Conservation (phyloP, 2,113 vertebrate species). For the Phylloscopus whistleri region DNA sequence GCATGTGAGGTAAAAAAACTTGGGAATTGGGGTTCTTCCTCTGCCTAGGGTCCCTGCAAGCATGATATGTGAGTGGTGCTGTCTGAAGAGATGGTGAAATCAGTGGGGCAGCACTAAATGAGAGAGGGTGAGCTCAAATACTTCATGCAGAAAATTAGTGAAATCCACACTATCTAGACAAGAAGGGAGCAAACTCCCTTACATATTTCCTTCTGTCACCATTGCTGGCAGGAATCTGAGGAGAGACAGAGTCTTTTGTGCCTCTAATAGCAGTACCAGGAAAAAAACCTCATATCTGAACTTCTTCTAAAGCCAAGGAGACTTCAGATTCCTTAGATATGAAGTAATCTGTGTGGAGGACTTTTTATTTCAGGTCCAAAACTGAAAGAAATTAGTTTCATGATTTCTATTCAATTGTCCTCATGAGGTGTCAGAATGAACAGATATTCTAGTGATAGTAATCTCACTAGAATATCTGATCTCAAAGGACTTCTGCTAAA, state of each 20-base stretch:
- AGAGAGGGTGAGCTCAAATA: neutral
- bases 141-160: neutral
- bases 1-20: neutral
- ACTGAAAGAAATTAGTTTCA: conserved; percentile 19
- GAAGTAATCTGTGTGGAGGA: neutral
- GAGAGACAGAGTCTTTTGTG: neutral
- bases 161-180: neutral
- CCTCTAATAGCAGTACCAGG: neutral
- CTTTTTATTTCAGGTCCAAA: conserved; percentile 29
- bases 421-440: conserved; percentile 32
- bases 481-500: conserved; percentile 50
- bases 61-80: neutral
- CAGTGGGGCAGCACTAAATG: neutral
- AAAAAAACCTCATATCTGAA: neutral
- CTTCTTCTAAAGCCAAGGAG: neutral
- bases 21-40: neutral
- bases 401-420: conserved; percentile 14
- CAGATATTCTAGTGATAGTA: too few relatives aligned
- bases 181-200: neutral
- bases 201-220: neutral
- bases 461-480: conserved; percentile 55
- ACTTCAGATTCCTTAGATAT: neutral
- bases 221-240: neutral
- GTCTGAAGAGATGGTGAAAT: neutral
- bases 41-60: neutral